phyloP scores from a whole-genome alignment of 1,140 invertebrate species.

The Stegodyphus mimosarum region DNA sequence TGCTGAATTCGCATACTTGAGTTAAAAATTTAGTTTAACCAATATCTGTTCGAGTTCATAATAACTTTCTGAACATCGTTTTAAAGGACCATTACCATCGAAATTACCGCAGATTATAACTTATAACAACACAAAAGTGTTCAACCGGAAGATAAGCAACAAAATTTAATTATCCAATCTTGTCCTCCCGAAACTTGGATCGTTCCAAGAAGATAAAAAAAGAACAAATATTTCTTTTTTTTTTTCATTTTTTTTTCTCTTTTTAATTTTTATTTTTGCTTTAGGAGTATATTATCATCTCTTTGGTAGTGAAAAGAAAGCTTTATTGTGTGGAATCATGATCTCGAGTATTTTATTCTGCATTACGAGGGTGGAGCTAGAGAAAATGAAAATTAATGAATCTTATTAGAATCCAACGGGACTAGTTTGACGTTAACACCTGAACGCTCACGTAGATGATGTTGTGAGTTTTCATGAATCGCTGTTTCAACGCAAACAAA shows the following conservation, averaged over 20 bases:
- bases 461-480: constrained; percentile 49
- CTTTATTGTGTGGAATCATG: constrained; percentile 29
- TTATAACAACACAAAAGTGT: constrained; percentile 30
- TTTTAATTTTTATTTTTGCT: neutral
- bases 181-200: neutral
- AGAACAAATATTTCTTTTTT: constrained; percentile 8
- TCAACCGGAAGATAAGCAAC: neutral
- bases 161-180: constrained; percentile 49
- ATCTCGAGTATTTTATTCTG: constrained; percentile 44
- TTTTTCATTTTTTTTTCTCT: neutral
- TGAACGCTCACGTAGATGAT: constrained; percentile 26
- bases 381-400: constrained; percentile 59
- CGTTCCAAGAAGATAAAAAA: neutral
- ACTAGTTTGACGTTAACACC: constrained; percentile 48
- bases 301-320: neutral
- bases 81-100: constrained; percentile 13
- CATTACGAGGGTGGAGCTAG: constrained; percentile 42
- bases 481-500: constrained; percentile 57
- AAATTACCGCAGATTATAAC: constrained; percentile 26
- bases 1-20: too few relatives aligned
- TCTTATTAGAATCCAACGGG: constrained; percentile 54
- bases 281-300: constrained; percentile 7
- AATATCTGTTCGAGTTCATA: too few relatives aligned
- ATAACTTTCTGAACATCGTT: too few relatives aligned
- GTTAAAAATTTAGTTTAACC: too few relatives aligned